Evolutionary conservation across 2,113 vertebrate species (phyloP), one percentile per base, ranked within the genome.

Genomic region (Noturus placidus): DNA sequence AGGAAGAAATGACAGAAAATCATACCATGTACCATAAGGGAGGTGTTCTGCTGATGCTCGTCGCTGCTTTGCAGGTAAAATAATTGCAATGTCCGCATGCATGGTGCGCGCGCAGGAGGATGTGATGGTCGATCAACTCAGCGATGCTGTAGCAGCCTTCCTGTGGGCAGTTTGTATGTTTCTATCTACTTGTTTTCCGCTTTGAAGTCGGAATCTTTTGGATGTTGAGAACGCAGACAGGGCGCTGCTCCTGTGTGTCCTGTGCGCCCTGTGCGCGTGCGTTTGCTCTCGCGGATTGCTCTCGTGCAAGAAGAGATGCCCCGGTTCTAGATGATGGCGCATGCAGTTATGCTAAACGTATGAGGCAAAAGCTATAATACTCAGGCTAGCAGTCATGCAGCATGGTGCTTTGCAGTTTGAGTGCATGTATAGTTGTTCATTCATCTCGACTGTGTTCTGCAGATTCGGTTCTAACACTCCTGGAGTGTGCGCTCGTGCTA

Each of bases 41-140:
- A 88, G 85, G 87, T 74, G 81, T 82, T 86, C 84, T 92, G 90
- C 89, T 91, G 88, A 86, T 82, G 89, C 90, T 92, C 80, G 86
- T 91, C 42, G 90, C 91, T 83, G 91, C 87, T 91, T 59, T 91
- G 69, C 91, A 92, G 92, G 92, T 92, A 91, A 91, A 69, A 46
- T 46, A 7, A 30, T 9, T 46, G 52, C 56, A 30, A 22, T 81
- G 72, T 72, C 35, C 82, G 83, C 57, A 30, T 87, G 79, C 76
- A 35, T 63, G 52, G 57, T 46, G 50, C 70, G 74, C 13, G 83
- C 52, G n/a, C 38, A 30, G 61, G 27, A 8, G 3, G 42, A 2
- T 81, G 27, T 5, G 70, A 74, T 25, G 70, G 19, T 35, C 15
- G 20, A 17, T n/a, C 54, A 4, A 27, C 57, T n/a, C 54, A 4